Evolutionary conservation across 2,113 vertebrate genomes (phyloP).

Genomic region (Panthera tigris): DNA sequence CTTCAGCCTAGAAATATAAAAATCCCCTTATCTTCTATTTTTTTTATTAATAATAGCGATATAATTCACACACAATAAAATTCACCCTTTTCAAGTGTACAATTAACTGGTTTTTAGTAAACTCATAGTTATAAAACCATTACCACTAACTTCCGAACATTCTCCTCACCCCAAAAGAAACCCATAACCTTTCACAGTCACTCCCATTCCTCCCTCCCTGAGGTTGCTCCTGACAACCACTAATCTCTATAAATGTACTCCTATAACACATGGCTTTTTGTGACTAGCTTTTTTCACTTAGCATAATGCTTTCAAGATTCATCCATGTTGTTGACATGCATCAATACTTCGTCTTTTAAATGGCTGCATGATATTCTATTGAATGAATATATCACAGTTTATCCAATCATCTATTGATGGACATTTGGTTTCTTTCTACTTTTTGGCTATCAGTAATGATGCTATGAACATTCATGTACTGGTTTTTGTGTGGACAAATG

Average conservation of each 20-base stretch:
- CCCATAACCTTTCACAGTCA: background rate
- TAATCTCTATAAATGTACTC: background rate
- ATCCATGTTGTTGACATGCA: background rate
- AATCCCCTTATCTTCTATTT: background rate
- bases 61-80: slow-evolving; percentile 13
- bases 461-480: background rate
- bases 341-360: background rate
- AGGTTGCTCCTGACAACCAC: background rate
- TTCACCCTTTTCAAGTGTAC: background rate
- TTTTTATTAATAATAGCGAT: background rate
- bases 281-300: background rate
- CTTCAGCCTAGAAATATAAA: background rate
- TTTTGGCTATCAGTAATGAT: background rate
- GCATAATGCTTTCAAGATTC: background rate
- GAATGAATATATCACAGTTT: background rate
- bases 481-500: background rate
- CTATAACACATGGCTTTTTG: background rate
- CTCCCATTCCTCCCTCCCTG: too few species aligned
- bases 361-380: background rate
- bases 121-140: background rate
- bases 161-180: background rate
- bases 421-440: background rate
- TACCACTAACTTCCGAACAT: background rate
- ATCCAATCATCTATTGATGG: background rate
- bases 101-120: slow-evolving; percentile 14